Base-by-base conservation (phyloP, 2,797 vertebrate species). In the Artibeus lituratus region DNA sequence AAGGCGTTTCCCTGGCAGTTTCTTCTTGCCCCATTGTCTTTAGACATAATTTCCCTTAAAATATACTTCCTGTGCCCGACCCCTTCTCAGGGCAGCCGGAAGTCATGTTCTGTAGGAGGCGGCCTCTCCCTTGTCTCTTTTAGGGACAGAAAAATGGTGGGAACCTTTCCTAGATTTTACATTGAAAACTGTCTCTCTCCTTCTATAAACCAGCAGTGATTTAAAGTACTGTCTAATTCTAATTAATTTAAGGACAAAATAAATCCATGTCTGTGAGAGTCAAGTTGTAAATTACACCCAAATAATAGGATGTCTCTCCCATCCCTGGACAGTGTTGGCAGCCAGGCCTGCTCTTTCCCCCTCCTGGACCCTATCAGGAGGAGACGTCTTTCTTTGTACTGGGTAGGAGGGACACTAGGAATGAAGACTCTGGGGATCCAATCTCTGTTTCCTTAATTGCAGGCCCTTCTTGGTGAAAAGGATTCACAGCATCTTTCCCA, bases 211-310 rank as follows among this genome's bases (percentile, higher is more conserved):
- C 97, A 96, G 94, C 84, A 96, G 90, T 98, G 96, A 98, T 97
- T 97, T 97, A 98, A 98, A 97, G 95, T 92, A 87, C 94, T 98
- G 88, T 95, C 98, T 98, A 98, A 98, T 98, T 98, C 97, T 98
- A 98, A 98, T 98, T 98, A 98, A 98, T 98, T 98, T 98, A 29
- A 96, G 76, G 95, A 95, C 95, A 98, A 97, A 96, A 98, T 91
- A 97, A 98, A 98, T 98, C 98, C 98, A 98, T 97, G 94, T 94
- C 82, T 96, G 95, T 95, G 97, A 97, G 95, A 95, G 59, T 92
- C 96, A 98, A 98, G 97, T 95, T 97, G 98, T 97, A 98, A 98
- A 98, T 98, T 98, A 97, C 94, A 81, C 73, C 78, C 93, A 93
- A 97, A 97, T 97, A 98, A 98, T 96, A 95, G 18, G 57, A 90